A percentile compares a stretch with the other conserved stretches of the same genome.
phyloP scores from a whole-genome alignment of 1,140 invertebrate genomes.

The Drosophila nigromelanica region DNA sequence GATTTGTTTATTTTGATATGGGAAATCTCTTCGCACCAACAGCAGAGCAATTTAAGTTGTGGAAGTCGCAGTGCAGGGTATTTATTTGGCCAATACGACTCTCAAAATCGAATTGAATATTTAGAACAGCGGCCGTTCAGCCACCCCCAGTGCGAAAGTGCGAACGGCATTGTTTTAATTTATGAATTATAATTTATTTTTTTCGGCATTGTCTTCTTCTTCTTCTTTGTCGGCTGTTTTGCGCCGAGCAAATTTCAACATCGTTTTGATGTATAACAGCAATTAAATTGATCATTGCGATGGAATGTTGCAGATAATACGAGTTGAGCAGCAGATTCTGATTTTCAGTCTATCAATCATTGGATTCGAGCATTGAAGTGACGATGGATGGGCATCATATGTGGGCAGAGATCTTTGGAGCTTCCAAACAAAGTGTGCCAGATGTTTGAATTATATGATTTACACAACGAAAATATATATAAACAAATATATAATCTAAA shows the following conservation, averaged over 20 bases:
- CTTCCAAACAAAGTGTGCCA: not conserved
- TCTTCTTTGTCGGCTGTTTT: not conserved
- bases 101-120: slow-evolving; percentile 26
- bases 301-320: slow-evolving; percentile 59
- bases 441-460: not conserved
- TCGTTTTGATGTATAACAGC: slow-evolving; percentile 62
- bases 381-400: slow-evolving; percentile 45
- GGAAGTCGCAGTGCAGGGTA: slow-evolving; percentile 24
- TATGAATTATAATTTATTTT: slow-evolving; percentile 77
- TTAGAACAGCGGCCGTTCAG: slow-evolving; percentile 41
- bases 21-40: slow-evolving; percentile 70
- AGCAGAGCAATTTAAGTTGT: no score
- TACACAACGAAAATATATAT: not conserved
- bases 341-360: slow-evolving; percentile 68
- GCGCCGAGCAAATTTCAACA: slow-evolving; percentile 38
- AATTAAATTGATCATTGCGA: slow-evolving; percentile 45
- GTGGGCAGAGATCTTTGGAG: slow-evolving; percentile 4
- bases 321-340: slow-evolving; percentile 18
- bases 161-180: slow-evolving; percentile 62
- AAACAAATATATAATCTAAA: not conserved
- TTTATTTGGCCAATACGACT: slow-evolving; percentile 57
- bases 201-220: no score
- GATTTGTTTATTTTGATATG: slow-evolving; percentile 83
- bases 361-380: slow-evolving; percentile 21
- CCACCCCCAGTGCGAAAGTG: slow-evolving; percentile 56